Conservation (phyloP, 2,113 vertebrate species). For the Phalacrocorax brasilianus region DNA sequence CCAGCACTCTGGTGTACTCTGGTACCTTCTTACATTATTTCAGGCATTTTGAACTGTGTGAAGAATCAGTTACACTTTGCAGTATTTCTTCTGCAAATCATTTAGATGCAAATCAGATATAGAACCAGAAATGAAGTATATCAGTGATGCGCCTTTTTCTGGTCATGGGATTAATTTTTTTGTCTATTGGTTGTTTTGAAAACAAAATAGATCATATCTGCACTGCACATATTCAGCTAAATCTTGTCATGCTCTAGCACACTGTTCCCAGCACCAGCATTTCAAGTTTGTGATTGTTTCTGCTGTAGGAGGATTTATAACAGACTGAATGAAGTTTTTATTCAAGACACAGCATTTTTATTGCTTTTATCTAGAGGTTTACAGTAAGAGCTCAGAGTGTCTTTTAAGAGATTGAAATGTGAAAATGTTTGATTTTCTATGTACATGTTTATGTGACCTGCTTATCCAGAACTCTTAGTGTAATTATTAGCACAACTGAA, state of each 20-base stretch:
- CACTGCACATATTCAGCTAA: not conserved
- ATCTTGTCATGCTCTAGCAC: not conserved
- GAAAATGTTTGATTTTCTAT: conserved; percentile 44
- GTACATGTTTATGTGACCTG: conserved; percentile 54
- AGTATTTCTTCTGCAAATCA: not conserved
- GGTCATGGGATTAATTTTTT: not conserved
- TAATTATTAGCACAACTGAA: conserved; percentile 64
- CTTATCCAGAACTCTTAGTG: conserved; percentile 55
- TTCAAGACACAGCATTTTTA: conserved; percentile 33
- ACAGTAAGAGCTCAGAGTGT: not conserved
- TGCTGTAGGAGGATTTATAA: conserved; percentile 39
- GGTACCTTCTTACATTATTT: not conserved
- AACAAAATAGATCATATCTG: not conserved
- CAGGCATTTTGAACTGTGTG: not conserved
- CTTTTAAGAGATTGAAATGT: conserved; percentile 49
- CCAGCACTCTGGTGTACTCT: not conserved
- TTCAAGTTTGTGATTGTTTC: conserved; percentile 30
- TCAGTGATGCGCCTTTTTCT: not conserved
- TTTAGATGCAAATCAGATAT: not conserved
- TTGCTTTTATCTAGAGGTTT: conserved; percentile 51
- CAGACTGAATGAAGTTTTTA: not conserved
- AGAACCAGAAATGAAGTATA: not conserved
- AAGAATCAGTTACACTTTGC: not conserved
- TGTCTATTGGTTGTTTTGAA: not conserved
- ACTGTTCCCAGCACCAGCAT: not conserved